Evolutionary conservation across 2,888 invertebrate species (phyloP), one percentile per base, ranked within the genome.

Genomic region (Nemurella pictetii): DNA sequence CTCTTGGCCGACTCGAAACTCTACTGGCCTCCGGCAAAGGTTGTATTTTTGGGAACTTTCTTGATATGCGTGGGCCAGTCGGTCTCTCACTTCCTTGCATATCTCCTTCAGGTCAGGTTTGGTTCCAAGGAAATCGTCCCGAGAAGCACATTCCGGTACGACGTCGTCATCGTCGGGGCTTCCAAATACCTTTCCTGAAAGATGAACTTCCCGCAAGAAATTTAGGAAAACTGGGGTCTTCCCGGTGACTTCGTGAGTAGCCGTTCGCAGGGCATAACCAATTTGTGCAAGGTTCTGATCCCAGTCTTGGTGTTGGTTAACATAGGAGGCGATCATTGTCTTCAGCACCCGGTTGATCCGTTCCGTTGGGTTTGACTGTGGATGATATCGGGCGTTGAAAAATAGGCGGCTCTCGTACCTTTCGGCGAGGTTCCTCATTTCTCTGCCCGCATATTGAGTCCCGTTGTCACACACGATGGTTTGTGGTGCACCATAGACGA

Each of bases 191-290:
- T 26, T 26, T 27, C 83, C 83, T 1, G 73, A 83, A 26, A 82
- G 12, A 30, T n/a, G 72, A 7, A 82, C 75, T 26, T 86, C 85
- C 15, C 85, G 0, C 15, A 87, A 86, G n/a, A 87, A 86, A 35
- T 87, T 88, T 0, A 87, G 77, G 73, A 87, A 87, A 0, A 86
- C 87, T 15, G 84, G 84, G 15, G 81, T 35, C 9, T 55, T n/a
- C 25, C 81, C 81, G 0, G 84, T 84, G 4, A 74, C 78, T n/a
- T 78, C 81, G n/a, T 84, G 84, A 25, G 9, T 20, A 20, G 81
- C 84, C 3, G 84, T 75, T 4, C 72, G 27, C 29, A 84, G n/a
- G 0, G 81, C 84, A 55, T n/a, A 81, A 4, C 72, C 28, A 5
- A 84, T 20, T 25, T 81, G 29, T 20, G 20, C 29, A 12, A 84